Evolutionary conservation across 2,888 invertebrate genomes (phyloP), one percentile per base, ranked within the genome.

Genomic region (Calameuta pallipes): DNA sequence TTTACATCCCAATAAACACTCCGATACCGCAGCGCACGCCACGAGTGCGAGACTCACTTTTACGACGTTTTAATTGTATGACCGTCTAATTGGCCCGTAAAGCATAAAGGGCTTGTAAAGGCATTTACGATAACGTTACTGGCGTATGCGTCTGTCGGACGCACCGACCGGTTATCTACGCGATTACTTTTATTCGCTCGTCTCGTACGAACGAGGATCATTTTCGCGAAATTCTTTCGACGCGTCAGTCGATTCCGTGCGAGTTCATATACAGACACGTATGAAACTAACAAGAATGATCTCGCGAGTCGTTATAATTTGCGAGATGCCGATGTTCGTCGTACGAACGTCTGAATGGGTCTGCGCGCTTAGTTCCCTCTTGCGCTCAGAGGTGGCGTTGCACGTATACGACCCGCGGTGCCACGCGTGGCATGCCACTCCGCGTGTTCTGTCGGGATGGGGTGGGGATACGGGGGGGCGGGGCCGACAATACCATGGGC

Each of bases 291-390:
- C 6, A 23, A 6, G 75, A 80, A 80, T 71, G 82, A 78, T 82
- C 79, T 80, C 75, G 81, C 78, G 56, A 56, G 70, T 70, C 30
- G 71, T 30, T 23, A 68, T 76, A 73, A 78, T 78, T 76, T 76
- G 34, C 34, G 30, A 81, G 83, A 86, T 85, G 77, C 91, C 92
- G 93, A 93, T 93, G 93, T 92, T 93, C 91, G 92, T 92, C 92
- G 92, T 93, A 92, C 92, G 92, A 92, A 90, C 90, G 92, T 92
- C 92, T 90, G 91, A 92, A 92, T 92, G 92, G 91, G 91, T 93
- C 92, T 93, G 93, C 87, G 84, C 82, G 83, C 79, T 86, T 90
- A 90, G 92, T 93, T 93, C 86, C 79, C 87, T 87, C 85, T 84
- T 89, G 84, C 83, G 82, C 89, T 91, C 91, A 92, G 90, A 93